A percentile compares a stretch with the other conserved stretches of the same genome.
These are phyloP conservation scores for Philopedon plagiatum DNA, from an alignment of 2,888 invertebrate species.

Conservation along the genomic window DNA sequence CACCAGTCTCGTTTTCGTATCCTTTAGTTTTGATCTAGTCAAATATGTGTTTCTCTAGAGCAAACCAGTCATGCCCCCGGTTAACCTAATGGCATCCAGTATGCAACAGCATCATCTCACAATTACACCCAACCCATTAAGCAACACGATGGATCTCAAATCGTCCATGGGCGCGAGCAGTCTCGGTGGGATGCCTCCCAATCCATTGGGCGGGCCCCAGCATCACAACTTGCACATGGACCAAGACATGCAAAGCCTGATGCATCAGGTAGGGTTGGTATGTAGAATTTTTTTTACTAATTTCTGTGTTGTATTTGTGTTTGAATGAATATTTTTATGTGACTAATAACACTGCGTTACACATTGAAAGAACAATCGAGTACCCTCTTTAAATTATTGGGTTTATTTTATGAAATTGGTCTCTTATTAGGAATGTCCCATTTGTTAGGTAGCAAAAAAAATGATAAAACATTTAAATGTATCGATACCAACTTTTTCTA, in stretches of 20 bases:
- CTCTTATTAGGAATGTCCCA: no score
- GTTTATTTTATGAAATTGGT: no score
- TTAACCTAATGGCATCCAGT: slow-evolving; percentile 30
- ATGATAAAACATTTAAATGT: no score
- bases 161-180: not conserved
- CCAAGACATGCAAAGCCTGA: slow-evolving; percentile 56
- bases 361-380: no score
- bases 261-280: slow-evolving; percentile 55
- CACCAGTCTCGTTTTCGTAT: no score
- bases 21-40: no score
- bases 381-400: no score
- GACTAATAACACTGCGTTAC: not conserved
- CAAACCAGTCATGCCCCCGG: slow-evolving; percentile 18
- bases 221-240: slow-evolving; percentile 57
- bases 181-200: slow-evolving; percentile 34
- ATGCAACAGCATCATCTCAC: slow-evolving; percentile 31
- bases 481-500: no score
- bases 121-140: slow-evolving; percentile 30
- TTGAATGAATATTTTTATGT: not conserved
- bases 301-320: not conserved
- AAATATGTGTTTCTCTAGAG: slow-evolving; percentile 5
- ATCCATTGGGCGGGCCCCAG: slow-evolving; percentile 38
- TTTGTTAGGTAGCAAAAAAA: no score
- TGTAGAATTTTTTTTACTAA: slow-evolving; percentile 44
- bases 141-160: slow-evolving; percentile 21